phyloP scores from a whole-genome alignment of 2,888 invertebrate species.

The Acleris emargana region DNA sequence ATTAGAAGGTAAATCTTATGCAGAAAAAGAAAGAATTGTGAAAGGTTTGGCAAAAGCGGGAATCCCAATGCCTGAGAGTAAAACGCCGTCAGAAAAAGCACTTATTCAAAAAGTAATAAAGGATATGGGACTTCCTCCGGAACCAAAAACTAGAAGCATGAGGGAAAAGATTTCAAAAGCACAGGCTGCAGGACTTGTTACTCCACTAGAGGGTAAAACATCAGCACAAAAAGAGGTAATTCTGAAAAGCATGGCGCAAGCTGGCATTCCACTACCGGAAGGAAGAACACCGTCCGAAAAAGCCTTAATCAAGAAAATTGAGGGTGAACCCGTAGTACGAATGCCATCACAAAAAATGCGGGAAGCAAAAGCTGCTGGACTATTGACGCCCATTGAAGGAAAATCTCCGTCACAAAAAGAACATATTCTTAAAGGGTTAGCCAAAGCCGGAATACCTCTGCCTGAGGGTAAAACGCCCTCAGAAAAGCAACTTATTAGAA shows the following conservation, averaged over 20 bases:
- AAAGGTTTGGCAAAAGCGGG: background rate
- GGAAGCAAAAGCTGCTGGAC: no score
- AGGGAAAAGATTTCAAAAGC: slow-evolving; percentile 40
- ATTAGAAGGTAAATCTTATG: background rate
- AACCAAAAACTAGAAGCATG: background rate
- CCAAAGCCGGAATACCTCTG: no score
- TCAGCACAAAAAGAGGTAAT: no score
- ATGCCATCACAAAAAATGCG: no score
- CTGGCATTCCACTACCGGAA: no score
- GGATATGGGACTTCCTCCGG: background rate
- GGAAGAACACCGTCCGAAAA: no score
- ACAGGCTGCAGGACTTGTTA: slow-evolving; percentile 15
- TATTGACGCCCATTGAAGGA: background rate
- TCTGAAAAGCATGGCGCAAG: no score
- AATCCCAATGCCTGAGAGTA: background rate
- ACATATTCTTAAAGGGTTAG: background rate
- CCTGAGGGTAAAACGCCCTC: no score
- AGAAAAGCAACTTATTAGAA: no score
- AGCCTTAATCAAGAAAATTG: no score
- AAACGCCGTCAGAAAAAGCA: slow-evolving; percentile 48
- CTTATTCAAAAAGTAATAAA: slow-evolving; percentile 35
- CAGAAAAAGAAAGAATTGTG: background rate
- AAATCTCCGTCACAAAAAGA: background rate
- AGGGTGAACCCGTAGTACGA: no score
- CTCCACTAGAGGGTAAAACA: no score